phyloP scores from a whole-genome alignment of 92 coral and sea anemone genomes.

The Phymanthus crucifer region DNA sequence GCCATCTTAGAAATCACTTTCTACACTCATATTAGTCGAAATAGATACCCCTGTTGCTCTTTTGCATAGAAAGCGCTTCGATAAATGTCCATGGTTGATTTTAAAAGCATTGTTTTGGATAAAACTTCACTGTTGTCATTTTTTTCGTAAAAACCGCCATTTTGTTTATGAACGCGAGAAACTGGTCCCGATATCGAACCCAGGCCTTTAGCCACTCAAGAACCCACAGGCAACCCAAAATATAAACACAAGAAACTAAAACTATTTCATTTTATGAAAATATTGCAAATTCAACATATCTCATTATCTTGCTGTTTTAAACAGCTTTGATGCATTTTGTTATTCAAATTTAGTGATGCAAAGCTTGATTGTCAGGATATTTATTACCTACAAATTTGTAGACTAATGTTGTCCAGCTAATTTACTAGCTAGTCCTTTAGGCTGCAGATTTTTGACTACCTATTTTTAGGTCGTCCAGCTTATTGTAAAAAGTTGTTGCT shows the following conservation, averaged over 20 bases:
- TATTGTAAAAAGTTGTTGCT: too few species aligned
- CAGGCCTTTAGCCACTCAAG: background rate
- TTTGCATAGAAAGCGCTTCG: background rate
- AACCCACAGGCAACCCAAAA: constrained; percentile 27
- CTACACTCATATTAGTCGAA: background rate
- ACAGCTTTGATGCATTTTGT: background rate
- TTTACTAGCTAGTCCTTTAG: too few species aligned
- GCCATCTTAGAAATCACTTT: constrained; percentile 12
- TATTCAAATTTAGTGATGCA: too few species aligned
- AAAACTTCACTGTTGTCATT: background rate
- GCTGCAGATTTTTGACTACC: too few species aligned
- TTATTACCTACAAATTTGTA: too few species aligned
- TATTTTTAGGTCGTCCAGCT: too few species aligned
- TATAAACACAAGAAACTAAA: background rate
- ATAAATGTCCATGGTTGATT: background rate
- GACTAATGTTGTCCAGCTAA: too few species aligned
- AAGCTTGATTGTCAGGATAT: too few species aligned
- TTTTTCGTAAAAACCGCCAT: constrained; percentile 41
- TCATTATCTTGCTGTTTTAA: background rate
- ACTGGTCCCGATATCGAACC: constrained; percentile 8
- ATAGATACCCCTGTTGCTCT: background rate
- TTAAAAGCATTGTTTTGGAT: background rate
- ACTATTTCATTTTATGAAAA: background rate
- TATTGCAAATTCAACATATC: background rate
- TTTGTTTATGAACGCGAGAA: constrained; percentile 26